Evolutionary conservation across 2,113 vertebrate genomes (phyloP).

Genomic region (Todiramphus chloris): DNA sequence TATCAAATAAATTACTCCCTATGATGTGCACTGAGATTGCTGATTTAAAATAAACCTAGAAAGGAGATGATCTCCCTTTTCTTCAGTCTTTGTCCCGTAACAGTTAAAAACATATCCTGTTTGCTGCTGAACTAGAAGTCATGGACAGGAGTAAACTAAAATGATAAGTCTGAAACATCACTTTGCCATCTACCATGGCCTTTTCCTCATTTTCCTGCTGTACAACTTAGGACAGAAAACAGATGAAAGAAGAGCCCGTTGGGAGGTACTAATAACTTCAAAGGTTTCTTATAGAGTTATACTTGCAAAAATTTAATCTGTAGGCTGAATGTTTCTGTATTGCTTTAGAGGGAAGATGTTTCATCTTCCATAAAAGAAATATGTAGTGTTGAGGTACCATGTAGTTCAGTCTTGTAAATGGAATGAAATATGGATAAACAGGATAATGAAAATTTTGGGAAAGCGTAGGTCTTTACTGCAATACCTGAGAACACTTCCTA

Average conservation of each 20-base stretch:
- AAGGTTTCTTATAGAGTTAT: neutral
- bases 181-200: neutral
- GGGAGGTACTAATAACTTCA: neutral
- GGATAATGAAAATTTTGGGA: neutral
- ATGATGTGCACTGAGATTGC: neutral
- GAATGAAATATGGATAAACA: neutral
- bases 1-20: neutral
- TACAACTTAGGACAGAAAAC: neutral
- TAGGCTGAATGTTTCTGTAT: neutral
- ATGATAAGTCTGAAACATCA: neutral
- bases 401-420: neutral
- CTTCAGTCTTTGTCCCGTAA: neutral
- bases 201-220: neutral
- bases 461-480: neutral
- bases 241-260: neutral
- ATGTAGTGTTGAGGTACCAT: neutral
- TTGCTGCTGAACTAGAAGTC: neutral
- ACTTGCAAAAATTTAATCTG: neutral
- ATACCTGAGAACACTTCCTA: neutral
- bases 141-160: neutral
- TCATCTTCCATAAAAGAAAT: neutral
- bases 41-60: neutral
- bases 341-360: neutral
- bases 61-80: neutral
- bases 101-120: neutral